Conservation (phyloP, 2,888 invertebrate species). For the Andrena minutula region DNA sequence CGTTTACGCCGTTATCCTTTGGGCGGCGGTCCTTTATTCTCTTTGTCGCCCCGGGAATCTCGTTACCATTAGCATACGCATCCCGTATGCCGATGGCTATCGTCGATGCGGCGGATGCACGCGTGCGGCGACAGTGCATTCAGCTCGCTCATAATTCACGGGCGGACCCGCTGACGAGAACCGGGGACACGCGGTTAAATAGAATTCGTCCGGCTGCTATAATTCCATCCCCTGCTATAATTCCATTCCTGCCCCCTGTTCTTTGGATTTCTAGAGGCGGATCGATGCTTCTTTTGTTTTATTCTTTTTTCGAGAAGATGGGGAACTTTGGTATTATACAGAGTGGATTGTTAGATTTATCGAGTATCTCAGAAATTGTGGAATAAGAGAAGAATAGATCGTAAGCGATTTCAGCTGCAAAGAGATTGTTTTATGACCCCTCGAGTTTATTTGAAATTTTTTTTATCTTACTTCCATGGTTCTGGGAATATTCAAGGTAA, state of each 20-base stretch:
- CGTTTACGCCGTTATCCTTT: constrained; percentile 6
- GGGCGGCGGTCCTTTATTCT: constrained; percentile 19
- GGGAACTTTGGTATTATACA: too few relatives aligned
- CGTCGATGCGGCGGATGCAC: background rate
- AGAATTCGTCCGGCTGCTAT: background rate
- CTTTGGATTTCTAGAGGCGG: too few relatives aligned
- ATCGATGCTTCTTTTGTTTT: too few relatives aligned
- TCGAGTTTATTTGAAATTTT: too few relatives aligned
- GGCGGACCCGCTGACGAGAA: background rate
- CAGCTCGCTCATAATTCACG: constrained; percentile 19
- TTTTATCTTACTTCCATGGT: too few relatives aligned
- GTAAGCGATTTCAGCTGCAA: too few relatives aligned
- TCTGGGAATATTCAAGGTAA: too few relatives aligned
- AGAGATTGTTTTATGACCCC: too few relatives aligned
- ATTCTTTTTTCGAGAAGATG: too few relatives aligned
- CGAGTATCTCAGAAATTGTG: too few relatives aligned
- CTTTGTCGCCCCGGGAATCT: constrained; percentile 33
- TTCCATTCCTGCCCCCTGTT: background rate
- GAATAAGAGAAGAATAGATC: too few relatives aligned
- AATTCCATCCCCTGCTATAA: background rate
- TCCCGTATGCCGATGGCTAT: constrained; percentile 6
- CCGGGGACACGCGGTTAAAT: constrained; percentile 9
- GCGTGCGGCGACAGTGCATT: background rate
- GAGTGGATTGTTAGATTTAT: too few relatives aligned
- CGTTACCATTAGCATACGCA: constrained; percentile 25